phyloP scores from a whole-genome alignment of 2,113 vertebrate species.

The Dipodomys stephensi region DNA sequence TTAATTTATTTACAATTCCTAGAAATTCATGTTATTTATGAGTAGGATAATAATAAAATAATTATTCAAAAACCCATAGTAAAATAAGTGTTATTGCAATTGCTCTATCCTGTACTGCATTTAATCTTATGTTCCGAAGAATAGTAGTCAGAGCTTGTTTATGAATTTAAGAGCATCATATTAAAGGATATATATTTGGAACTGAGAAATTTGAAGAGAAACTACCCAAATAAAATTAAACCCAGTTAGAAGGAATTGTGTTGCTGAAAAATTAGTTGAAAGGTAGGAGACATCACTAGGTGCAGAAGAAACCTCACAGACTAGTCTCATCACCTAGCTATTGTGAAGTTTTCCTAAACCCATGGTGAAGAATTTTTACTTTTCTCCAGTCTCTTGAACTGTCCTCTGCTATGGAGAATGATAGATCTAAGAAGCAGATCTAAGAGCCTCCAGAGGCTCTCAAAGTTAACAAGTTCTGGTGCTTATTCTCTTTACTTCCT shows the following conservation, averaged over 20 bases:
- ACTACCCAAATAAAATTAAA: not conserved
- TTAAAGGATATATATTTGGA: not conserved
- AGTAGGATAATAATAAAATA: not conserved
- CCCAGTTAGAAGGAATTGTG: not conserved
- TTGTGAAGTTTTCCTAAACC: not conserved
- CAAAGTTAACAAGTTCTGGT: not conserved
- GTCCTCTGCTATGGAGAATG: not conserved
- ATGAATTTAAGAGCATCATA: not conserved
- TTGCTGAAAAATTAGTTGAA: not conserved
- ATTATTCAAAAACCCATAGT: not conserved
- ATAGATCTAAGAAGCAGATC: not conserved
- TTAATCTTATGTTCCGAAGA: slow-evolving; percentile 29
- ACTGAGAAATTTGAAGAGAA: not conserved
- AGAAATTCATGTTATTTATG: not conserved
- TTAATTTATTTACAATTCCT: not conserved
- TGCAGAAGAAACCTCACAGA: not conserved
- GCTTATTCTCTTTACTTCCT: not conserved
- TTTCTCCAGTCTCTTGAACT: not conserved
- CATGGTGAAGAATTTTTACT: not conserved
- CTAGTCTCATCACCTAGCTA: not conserved
- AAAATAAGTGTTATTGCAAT: not conserved
- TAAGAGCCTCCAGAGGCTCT: not conserved
- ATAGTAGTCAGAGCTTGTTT: not conserved
- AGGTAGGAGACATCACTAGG: not conserved
- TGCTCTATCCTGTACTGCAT: not conserved